phyloP scores from a whole-genome alignment of 2,797 vertebrate genomes.

The Allobates femoralis region DNA sequence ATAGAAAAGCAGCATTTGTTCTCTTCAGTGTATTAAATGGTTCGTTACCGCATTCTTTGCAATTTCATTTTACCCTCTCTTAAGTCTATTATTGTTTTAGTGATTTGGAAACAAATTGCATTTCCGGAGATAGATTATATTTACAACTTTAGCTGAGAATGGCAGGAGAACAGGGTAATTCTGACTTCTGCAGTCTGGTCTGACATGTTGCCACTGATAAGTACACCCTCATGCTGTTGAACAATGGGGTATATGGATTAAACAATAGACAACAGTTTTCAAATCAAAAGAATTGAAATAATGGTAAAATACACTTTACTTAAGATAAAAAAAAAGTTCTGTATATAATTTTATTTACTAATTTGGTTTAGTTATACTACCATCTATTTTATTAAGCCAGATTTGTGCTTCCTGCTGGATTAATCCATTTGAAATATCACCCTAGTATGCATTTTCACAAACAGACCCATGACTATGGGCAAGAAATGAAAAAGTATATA shows the following conservation, averaged over 20 bases:
- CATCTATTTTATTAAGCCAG: conserved; percentile 3
- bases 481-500: no score
- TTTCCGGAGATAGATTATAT: conserved; percentile 34
- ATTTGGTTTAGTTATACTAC: not conserved
- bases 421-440: conserved; percentile 17
- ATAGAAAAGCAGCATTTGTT: conserved; percentile 3
- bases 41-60: conserved; percentile 10
- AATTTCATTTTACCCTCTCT: conserved; percentile 23
- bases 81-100: conserved; percentile 31
- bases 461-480: no score
- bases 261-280: not conserved
- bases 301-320: not conserved
- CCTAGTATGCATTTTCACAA: not conserved
- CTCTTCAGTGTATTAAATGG: not conserved
- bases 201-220: conserved; percentile 34
- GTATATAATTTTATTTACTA: no score
- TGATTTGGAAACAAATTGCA: conserved; percentile 27
- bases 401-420: conserved; percentile 5
- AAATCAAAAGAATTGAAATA: not conserved
- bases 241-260: conserved; percentile 20
- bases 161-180: conserved; percentile 28
- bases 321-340: conserved; percentile 9
- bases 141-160: conserved; percentile 35
- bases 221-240: not conserved
- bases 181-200: conserved; percentile 20